These are phyloP conservation scores for Drosophila yooni DNA, from an alignment of 2,888 invertebrate genomes.

Conservation along the genomic window DNA sequence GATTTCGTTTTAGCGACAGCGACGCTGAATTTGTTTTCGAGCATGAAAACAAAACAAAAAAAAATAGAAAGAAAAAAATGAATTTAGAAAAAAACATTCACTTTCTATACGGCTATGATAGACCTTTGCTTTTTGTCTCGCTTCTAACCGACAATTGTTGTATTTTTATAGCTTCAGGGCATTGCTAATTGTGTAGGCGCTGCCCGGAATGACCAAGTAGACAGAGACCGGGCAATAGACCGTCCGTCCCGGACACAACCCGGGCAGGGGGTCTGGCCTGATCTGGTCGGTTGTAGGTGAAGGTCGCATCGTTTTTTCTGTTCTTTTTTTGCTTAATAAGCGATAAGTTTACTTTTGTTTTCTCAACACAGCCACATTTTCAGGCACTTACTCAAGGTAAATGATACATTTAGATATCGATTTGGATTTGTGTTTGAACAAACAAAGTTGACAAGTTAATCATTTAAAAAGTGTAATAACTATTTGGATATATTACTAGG, in stretches of 20 bases:
- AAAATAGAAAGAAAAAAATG: slow-evolving; percentile 7
- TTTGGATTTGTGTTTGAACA: neutral
- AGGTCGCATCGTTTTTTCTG: slow-evolving; percentile 52
- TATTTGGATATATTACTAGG: neutral
- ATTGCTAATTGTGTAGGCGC: slow-evolving; percentile 76
- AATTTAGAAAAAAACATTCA: slow-evolving; percentile 48
- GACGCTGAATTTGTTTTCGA: slow-evolving; percentile 49
- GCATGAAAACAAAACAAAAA: slow-evolving; percentile 16
- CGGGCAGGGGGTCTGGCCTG: slow-evolving; percentile 11
- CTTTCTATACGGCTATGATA: slow-evolving; percentile 54
- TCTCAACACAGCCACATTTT: neutral
- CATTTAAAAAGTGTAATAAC: neutral
- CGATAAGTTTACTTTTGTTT: slow-evolving; percentile 45
- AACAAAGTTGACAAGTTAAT: neutral
- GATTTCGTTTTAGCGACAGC: slow-evolving; percentile 55
- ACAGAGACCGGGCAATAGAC: slow-evolving; percentile 14
- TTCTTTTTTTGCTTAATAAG: slow-evolving; percentile 57
- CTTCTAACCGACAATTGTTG: slow-evolving; percentile 46
- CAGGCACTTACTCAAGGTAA: neutral
- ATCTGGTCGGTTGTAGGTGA: slow-evolving; percentile 67
- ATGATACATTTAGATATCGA: neutral
- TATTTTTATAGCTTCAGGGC: slow-evolving; percentile 59
- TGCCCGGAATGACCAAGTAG: slow-evolving; percentile 69
- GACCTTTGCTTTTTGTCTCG: slow-evolving; percentile 34
- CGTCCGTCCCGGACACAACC: neutral